Percentiles rank a stretch among this genome's conserved stretches.
Evolutionary conservation across 2,888 invertebrate species (phyloP).

Genomic region (Ligdia adustata): DNA sequence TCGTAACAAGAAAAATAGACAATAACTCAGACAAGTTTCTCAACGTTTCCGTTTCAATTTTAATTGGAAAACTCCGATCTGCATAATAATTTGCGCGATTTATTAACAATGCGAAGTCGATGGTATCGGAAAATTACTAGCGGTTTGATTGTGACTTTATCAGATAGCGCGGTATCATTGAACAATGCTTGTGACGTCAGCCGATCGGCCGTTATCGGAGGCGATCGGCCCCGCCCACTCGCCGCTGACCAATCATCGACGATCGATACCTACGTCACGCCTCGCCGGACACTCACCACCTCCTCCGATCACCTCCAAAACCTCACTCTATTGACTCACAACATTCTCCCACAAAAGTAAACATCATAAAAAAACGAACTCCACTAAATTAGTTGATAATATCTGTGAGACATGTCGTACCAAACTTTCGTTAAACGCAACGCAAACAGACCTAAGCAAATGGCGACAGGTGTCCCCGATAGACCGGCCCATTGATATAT

Average conservation of each 20-base stretch:
- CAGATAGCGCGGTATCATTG: conserved; percentile 8
- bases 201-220: conserved; percentile 56
- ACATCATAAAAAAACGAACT: conserved; percentile 66
- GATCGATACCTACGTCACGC: conserved; percentile 68
- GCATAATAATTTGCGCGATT: conserved; percentile 25
- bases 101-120: conserved; percentile 23
- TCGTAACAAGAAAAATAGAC: no score
- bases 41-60: conserved; percentile 14
- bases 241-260: conserved; percentile 67
- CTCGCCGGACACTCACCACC: conserved; percentile 23
- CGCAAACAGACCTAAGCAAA: conserved; percentile 80
- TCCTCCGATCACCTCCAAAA: conserved; percentile 3
- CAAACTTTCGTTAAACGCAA: conserved; percentile 80
- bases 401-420: conserved; percentile 70
- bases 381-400: conserved; percentile 78
- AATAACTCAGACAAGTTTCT: not conserved
- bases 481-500: conserved; percentile 67
- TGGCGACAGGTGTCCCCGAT: conserved; percentile 79
- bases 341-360: conserved; percentile 50
- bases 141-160: conserved; percentile 14
- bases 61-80: conserved; percentile 25
- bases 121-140: conserved; percentile 27
- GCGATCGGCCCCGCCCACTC: conserved; percentile 64
- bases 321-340: conserved; percentile 3
- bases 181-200: conserved; percentile 46